phyloP scores from a whole-genome alignment of 1,140 invertebrate species.

The Platyura marginata region DNA sequence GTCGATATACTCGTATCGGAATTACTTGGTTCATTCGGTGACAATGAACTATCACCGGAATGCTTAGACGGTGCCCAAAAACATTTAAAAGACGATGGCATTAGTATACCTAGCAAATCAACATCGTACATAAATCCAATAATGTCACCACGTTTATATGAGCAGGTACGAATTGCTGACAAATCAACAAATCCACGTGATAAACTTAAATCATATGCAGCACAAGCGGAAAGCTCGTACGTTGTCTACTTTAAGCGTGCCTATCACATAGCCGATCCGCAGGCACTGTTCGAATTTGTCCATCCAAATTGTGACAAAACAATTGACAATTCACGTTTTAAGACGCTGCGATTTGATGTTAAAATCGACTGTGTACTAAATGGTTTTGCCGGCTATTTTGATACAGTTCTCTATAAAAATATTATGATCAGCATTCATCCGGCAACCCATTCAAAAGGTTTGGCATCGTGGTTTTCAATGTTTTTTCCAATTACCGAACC shows the following conservation, averaged over 20 bases:
- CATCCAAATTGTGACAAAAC: slow-evolving; percentile 58
- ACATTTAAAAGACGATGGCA: slow-evolving; percentile 73
- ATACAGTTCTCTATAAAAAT: slow-evolving; percentile 67
- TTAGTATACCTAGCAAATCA: slow-evolving; percentile 83
- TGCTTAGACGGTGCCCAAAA: slow-evolving; percentile 90
- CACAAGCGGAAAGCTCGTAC: slow-evolving; percentile 77
- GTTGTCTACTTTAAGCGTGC: slow-evolving; percentile 86
- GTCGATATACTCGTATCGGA: slow-evolving; percentile 96
- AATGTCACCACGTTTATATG: slow-evolving; percentile 30
- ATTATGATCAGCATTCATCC: slow-evolving; percentile 80
- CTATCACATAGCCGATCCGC: slow-evolving; percentile 58
- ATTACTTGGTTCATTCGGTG: slow-evolving; percentile 91
- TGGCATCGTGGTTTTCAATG: slow-evolving; percentile 97
- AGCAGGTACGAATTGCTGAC: slow-evolving; percentile 22
- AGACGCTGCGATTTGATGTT: slow-evolving; percentile 46
- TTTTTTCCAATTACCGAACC: slow-evolving; percentile 78
- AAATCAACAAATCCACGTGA: slow-evolving; percentile 6
- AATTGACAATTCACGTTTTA: slow-evolving; percentile 62
- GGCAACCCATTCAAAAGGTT: slow-evolving; percentile 64
- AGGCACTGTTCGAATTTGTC: slow-evolving; percentile 69
- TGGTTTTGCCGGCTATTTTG: slow-evolving; percentile 92
- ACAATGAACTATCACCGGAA: slow-evolving; percentile 97
- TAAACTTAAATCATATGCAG: slow-evolving; percentile 41
- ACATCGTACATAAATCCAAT: slow-evolving; percentile 82
- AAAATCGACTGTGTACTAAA: slow-evolving; percentile 63